These are phyloP conservation scores for Cylas formicarius DNA, from an alignment of 1,140 invertebrate genomes.

Conservation along the genomic window DNA sequence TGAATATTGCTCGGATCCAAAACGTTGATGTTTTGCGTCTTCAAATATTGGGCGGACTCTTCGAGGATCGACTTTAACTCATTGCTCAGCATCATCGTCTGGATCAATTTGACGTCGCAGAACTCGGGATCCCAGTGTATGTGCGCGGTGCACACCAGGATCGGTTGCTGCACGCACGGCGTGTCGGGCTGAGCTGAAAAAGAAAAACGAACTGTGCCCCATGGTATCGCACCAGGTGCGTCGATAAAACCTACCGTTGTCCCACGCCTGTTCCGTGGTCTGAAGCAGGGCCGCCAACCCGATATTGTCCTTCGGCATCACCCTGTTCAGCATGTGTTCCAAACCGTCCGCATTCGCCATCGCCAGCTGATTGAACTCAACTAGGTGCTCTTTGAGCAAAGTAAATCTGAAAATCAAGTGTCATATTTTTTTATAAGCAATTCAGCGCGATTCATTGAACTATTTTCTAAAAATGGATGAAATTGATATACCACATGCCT, in stretches of 20 bases:
- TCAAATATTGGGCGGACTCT: slow-evolving; percentile 59
- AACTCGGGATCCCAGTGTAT: slow-evolving; percentile 99
- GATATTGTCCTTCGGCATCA: slow-evolving; percentile 99
- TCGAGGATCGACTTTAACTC: slow-evolving; percentile 80
- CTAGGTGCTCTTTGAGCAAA: slow-evolving; percentile 89
- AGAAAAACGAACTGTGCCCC: slow-evolving; percentile 1
- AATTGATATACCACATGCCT: too few species aligned
- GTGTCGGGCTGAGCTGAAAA: slow-evolving; percentile 58
- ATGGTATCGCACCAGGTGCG: background rate
- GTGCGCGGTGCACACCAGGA: slow-evolving; percentile 95
- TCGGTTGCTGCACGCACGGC: slow-evolving; percentile 68
- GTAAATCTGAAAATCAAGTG: slow-evolving; percentile 72
- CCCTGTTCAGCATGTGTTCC: slow-evolving; percentile 97
- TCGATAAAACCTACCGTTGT: slow-evolving; percentile 59
- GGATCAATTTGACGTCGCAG: slow-evolving; percentile 99
- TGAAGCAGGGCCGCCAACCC: slow-evolving; percentile 90
- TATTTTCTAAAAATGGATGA: too few species aligned
- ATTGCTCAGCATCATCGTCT: slow-evolving; percentile 98
- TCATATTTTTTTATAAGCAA: too few species aligned
- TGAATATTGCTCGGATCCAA: slow-evolving; percentile 78
- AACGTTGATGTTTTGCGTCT: slow-evolving; percentile 40
- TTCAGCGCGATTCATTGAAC: too few species aligned
- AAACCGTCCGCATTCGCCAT: slow-evolving; percentile 97
- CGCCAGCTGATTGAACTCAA: slow-evolving; percentile 97
- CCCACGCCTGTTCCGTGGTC: slow-evolving; percentile 90